phyloP scores from a whole-genome alignment of 2,797 vertebrate genomes.

The Chrysolophus pictus region DNA sequence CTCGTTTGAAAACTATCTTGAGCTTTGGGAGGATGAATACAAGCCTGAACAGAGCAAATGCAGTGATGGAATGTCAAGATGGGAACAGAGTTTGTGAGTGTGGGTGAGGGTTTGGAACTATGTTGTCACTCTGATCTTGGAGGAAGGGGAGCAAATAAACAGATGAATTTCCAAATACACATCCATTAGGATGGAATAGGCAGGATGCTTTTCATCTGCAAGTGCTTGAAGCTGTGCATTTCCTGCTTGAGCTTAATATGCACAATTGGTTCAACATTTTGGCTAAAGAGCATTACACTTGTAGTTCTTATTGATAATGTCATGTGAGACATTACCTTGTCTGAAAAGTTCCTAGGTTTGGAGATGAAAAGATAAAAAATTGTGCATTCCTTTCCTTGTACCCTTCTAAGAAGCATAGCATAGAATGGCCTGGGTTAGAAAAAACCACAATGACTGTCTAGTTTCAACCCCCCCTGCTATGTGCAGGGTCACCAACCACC shows the following conservation, averaged over 20 bases:
- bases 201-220: neutral
- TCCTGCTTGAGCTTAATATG: neutral
- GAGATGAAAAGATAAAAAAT: neutral
- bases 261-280: neutral
- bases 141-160: neutral
- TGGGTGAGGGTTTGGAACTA: neutral
- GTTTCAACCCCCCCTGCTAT: too few relatives aligned
- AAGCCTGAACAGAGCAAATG: neutral
- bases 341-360: neutral
- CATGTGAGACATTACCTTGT: neutral
- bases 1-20: slow-evolving; percentile 40
- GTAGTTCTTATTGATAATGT: neutral
- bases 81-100: neutral
- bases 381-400: neutral
- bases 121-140: neutral
- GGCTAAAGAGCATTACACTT: neutral
- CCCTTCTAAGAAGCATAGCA: neutral
- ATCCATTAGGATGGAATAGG: neutral
- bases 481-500: too few relatives aligned
- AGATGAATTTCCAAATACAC: neutral
- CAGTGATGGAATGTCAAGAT: neutral
- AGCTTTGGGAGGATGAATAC: slow-evolving; percentile 5
- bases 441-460: too few relatives aligned
- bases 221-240: neutral
- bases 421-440: too few relatives aligned